Evolutionary conservation across 1,140 invertebrate genomes (phyloP), one percentile per base, ranked within the genome.

Genomic region (Triops cancriformis): DNA sequence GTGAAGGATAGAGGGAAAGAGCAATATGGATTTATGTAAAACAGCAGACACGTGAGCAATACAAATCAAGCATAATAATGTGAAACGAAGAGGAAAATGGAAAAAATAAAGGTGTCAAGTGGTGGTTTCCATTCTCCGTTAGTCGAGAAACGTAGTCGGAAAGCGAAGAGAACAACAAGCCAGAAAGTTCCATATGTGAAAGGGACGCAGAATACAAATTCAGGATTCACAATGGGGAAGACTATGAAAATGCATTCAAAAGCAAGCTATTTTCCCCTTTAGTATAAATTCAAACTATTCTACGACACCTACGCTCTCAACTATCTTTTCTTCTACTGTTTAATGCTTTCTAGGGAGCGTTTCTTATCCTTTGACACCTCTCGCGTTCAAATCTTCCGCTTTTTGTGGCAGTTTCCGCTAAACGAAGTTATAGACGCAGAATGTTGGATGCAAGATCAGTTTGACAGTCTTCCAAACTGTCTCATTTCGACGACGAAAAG

Each of bases 1-100:
- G 73, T 43, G 77, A 80, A 76, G 74, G 72, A 78, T 74, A 78
- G 41, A 78, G 77, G 42, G 28, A 78, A 73, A 73, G 73, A 73
- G 73, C 28, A 64, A 77, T 37, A 37, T 26, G 77, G 73, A 73
- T 77, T 41, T 76, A 31, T 28, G 74, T 26, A 79, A 43, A 79
- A 73, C 43, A 37, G 31, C 31, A 37, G 31, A 64, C 51, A 64
- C 51, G 51, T 64, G 51, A 64, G 51, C 51, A 64, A 64, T 64
- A 64, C 51, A 64, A 64, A 23, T 64, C 51, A 76, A 27, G 37
- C 43, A 45, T 23, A 76, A 76, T 37, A 77, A 28, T 41, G 27
- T 79, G 27, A 27, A 78, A n/a, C 14, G 74, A 75, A 74, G 76
- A 27, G 10, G 42, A 79, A 77, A 79, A 7, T 72, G 0, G 37